Evolutionary conservation across 2,888 invertebrate species (phyloP).

Genomic region (Lochmaea capreae): DNA sequence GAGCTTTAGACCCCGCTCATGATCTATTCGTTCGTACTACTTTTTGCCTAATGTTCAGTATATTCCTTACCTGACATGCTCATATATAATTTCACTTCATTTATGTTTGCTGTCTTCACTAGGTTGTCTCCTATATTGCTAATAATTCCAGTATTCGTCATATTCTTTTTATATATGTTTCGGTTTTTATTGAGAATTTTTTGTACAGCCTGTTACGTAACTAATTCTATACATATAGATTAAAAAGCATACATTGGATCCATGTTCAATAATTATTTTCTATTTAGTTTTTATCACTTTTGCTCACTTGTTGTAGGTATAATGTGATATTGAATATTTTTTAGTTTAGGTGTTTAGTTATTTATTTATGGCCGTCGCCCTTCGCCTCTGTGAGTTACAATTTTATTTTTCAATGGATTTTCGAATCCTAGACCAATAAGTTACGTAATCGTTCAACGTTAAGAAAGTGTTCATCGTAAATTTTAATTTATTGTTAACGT

Average conservation of each 20-base stretch:
- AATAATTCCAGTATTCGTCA: too few relatives aligned
- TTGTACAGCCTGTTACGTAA: not conserved
- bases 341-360: constrained; percentile 29
- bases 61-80: too few relatives aligned
- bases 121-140: too few relatives aligned
- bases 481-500: constrained; percentile 24
- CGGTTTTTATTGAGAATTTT: not conserved
- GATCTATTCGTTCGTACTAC: too few relatives aligned
- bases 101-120: too few relatives aligned
- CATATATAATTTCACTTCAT: too few relatives aligned
- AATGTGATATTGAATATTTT: constrained; percentile 32
- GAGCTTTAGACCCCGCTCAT: too few relatives aligned
- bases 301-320: constrained; percentile 16
- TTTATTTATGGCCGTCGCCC: constrained; percentile 15
- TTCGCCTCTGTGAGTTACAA: constrained; percentile 18
- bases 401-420: constrained; percentile 32
- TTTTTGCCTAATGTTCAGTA: too few relatives aligned
- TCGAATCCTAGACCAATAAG: constrained; percentile 42
- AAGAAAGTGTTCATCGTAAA: constrained; percentile 43
- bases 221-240: not conserved
- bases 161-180: too few relatives aligned
- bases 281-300: not conserved
- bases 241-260: not conserved
- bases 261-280: not conserved
- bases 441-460: constrained; percentile 36